Evolutionary conservation across 1,140 invertebrate genomes (phyloP).

Genomic region (Heliconius melpomene): DNA sequence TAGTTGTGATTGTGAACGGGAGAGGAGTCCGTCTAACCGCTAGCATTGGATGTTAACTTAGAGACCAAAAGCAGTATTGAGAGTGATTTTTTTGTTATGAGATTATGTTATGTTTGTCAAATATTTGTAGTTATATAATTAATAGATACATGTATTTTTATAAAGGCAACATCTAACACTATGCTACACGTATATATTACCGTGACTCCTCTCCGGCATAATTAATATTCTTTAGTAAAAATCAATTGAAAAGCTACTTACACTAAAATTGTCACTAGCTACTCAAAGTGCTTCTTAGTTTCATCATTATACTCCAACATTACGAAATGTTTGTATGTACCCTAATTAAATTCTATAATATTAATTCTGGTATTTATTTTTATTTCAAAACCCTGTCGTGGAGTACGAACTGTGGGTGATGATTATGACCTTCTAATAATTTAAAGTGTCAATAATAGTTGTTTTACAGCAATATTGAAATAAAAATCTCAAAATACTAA

Average conservation of each 20-base stretch:
- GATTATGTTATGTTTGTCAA: slow-evolving; percentile 45
- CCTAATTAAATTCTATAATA: slow-evolving; percentile 81
- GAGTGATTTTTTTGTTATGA: slow-evolving; percentile 41
- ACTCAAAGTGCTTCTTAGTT: slow-evolving; percentile 78
- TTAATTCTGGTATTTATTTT: slow-evolving; percentile 54
- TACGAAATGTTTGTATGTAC: slow-evolving; percentile 81
- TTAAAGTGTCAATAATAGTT: slow-evolving; percentile 14
- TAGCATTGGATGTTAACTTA: slow-evolving; percentile 26
- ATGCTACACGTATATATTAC: slow-evolving; percentile 41
- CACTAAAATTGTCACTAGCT: slow-evolving; percentile 71
- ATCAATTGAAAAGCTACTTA: slow-evolving; percentile 59
- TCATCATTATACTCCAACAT: slow-evolving; percentile 78
- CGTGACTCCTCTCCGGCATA: slow-evolving; percentile 60
- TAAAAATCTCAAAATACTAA: slow-evolving; percentile 10
- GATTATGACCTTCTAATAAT: slow-evolving; percentile 6
- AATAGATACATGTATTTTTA: slow-evolving; percentile 55
- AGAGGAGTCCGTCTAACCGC: slow-evolving; percentile 46
- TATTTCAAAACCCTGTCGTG: slow-evolving; percentile 14
- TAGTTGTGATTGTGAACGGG: slow-evolving; percentile 41
- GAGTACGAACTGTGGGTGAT: slow-evolving; percentile 1
- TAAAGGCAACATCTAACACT: slow-evolving; percentile 40
- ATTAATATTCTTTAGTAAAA: slow-evolving; percentile 47
- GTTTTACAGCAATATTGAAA: slow-evolving; percentile 15
- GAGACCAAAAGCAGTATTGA: slow-evolving; percentile 49
- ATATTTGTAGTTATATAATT: slow-evolving; percentile 42